Evolutionary conservation across 2,113 vertebrate species (phyloP).

Genomic region (Aphyosemion australe): DNA sequence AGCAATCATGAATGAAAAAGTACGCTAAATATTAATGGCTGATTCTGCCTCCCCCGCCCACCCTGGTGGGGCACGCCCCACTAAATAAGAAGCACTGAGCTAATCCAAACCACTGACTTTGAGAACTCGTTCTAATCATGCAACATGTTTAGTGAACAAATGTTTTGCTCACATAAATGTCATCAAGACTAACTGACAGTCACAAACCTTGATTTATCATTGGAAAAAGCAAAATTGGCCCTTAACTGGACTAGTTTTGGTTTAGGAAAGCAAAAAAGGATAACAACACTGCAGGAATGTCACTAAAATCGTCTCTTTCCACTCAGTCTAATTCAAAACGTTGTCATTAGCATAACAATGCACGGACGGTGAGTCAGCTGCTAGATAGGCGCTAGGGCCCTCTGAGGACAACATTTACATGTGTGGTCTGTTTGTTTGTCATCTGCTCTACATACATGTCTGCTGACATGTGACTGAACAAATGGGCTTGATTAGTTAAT

Average conservation of each 20-base stretch:
- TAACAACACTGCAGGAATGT: slow-evolving; percentile 27
- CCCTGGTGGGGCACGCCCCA: no score
- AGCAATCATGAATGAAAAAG: no score
- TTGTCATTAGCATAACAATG: slow-evolving; percentile 59
- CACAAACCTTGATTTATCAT: background rate
- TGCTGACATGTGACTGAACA: slow-evolving; percentile 66
- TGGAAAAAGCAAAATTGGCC: slow-evolving; percentile 22
- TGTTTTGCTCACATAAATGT: no score
- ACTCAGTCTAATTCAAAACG: slow-evolving; percentile 40
- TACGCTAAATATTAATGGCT: no score
- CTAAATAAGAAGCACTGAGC: no score
- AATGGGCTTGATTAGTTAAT: slow-evolving; percentile 62
- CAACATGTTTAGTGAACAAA: no score
- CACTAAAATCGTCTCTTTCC: slow-evolving; percentile 10
- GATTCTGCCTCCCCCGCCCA: no score
- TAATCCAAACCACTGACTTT: no score
- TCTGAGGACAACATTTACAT: slow-evolving; percentile 5
- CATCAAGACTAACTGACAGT: no score
- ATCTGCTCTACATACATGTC: slow-evolving; percentile 45
- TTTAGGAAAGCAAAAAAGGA: slow-evolving; percentile 25
- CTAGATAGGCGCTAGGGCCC: background rate
- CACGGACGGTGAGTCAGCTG: slow-evolving; percentile 31
- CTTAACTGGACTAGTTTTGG: slow-evolving; percentile 20
- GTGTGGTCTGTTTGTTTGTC: slow-evolving; percentile 43
- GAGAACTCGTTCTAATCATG: no score